Evolutionary conservation across 2,888 invertebrate genomes (phyloP), one percentile per base, ranked within the genome.

Genomic region (Cheilosia vulpina): DNA sequence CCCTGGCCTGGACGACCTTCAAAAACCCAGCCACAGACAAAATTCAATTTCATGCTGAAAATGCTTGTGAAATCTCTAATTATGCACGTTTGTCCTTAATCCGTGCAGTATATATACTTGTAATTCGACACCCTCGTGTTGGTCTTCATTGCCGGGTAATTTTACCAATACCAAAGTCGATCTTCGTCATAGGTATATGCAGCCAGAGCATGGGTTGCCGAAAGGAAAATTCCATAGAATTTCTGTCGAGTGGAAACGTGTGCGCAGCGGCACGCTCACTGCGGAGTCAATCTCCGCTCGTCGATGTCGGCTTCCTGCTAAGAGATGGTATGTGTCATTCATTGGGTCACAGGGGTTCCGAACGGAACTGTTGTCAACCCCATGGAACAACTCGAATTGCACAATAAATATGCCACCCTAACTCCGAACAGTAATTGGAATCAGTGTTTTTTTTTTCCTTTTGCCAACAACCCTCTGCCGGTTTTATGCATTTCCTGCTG

Each of bases 191-290:
- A 60, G 1, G 21, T 21, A 27, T 6, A 60, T 82, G 72, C 77
- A 72, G 79, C 43, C 75, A 73, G 57, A 73, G 57, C 38, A 43
- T 47, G 38, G 21, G 19, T 17, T 62, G n/a, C 34, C 69, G 50
- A 73, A 65, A 71, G 71, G 79, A 75, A 79, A 80, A 71, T 84
- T 84, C 84, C 65, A 84, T 79, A 43, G 75, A 80, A 69, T 66
- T 79, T 31, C 47, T 66, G 65, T 79, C 43, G 79, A 84, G 84
- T 80, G 84, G 84, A 84, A 84, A 80, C 79, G 84, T 84, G 84
- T 79, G 84, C 84, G 69, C 80, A 84, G 84, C 80, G 50, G 75
- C 79, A 75, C 79, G 75, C 84, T 84, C 50, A 34, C 41, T 58
- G 27, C 27, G 45, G 17, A 72, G 45, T 79, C 75, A 69, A 79